Evolutionary conservation across 2,113 vertebrate genomes (phyloP).

Genomic region (Indicator indicator): DNA sequence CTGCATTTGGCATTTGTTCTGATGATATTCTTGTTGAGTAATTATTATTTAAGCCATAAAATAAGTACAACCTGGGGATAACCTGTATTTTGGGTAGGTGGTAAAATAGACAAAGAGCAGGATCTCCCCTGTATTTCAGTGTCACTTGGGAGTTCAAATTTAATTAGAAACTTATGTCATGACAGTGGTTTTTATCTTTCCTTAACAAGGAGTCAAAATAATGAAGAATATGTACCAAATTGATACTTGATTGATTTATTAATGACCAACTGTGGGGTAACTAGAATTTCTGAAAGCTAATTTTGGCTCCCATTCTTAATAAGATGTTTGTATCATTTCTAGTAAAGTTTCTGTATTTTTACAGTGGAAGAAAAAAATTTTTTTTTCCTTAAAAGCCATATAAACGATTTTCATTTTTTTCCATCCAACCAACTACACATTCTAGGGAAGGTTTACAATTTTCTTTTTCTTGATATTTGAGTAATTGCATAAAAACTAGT

Average conservation of each 20-base stretch:
- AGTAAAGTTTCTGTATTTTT: neutral
- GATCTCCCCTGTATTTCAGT: neutral
- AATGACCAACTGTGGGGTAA: neutral
- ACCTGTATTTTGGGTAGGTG: neutral
- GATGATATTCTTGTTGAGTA: neutral
- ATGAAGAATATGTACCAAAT: neutral
- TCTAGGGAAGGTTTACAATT: neutral
- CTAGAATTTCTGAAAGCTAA: neutral
- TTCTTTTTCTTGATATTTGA: neutral
- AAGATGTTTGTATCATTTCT: neutral
- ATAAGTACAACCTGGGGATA: neutral
- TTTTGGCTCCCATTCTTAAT: neutral
- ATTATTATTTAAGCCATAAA: neutral
- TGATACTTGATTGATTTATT: neutral
- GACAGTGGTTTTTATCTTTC: neutral
- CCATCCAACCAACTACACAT: neutral
- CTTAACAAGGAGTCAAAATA: neutral
- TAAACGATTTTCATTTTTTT: neutral
- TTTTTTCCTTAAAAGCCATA: too few species aligned
- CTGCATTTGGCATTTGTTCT: neutral
- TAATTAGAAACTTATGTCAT: neutral
- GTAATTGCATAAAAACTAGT: neutral
- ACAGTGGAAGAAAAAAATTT: neutral
- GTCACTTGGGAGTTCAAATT: neutral
- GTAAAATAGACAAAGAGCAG: neutral